These are phyloP conservation scores for Thaumetopoea pityocampa DNA, from an alignment of 1,140 invertebrate species.

Conservation along the genomic window DNA sequence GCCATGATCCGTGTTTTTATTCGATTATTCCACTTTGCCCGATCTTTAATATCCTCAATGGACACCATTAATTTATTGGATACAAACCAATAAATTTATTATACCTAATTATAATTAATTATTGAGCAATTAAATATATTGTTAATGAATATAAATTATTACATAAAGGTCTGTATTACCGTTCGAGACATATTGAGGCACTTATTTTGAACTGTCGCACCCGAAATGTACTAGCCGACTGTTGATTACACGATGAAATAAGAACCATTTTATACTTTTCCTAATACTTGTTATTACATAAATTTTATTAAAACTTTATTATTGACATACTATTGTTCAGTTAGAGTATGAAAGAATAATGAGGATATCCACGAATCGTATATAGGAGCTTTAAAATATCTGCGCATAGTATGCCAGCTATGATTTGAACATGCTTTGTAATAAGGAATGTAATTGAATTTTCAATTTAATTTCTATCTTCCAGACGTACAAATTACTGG, in stretches of 20 bases:
- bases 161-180: too few relatives aligned
- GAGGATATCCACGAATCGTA: constrained; percentile 7
- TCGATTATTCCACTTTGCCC: too few relatives aligned
- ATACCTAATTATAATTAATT: too few relatives aligned
- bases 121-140: too few relatives aligned
- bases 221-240: constrained; percentile 48
- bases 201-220: constrained; percentile 49
- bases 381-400: not conserved
- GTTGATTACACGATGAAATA: constrained; percentile 40
- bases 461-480: not conserved
- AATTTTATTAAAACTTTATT: constrained; percentile 49
- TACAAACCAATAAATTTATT: too few relatives aligned
- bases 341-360: constrained; percentile 34
- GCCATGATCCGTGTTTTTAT: too few relatives aligned
- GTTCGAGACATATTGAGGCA: constrained; percentile 41
- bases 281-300: constrained; percentile 62
- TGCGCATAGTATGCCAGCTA: not conserved
- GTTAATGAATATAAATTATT: too few relatives aligned
- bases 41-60: too few relatives aligned
- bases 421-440: not conserved
- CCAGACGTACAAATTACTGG: not conserved
- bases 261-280: constrained; percentile 66
- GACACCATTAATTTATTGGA: too few relatives aligned
- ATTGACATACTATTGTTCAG: constrained; percentile 38
- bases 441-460: not conserved